These are phyloP conservation scores for Peromyscus maniculatus DNA, from an alignment of 2,113 vertebrate genomes.

Conservation along the genomic window DNA sequence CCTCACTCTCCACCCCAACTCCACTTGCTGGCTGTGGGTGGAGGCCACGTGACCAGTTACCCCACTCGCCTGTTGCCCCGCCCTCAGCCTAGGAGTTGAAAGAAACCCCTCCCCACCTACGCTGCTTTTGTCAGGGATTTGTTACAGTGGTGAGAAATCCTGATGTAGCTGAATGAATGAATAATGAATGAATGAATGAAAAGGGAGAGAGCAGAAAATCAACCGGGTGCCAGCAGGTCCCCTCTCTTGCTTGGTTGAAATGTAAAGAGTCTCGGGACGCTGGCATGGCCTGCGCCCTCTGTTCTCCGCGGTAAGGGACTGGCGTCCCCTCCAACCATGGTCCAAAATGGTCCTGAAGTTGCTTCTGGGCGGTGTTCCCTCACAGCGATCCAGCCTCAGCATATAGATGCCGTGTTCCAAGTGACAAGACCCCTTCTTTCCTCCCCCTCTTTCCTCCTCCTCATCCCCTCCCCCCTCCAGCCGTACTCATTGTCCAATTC, in stretches of 20 bases:
- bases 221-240: too few relatives aligned
- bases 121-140: background rate
- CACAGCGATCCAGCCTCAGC: background rate
- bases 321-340: background rate
- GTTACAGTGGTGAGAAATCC: background rate
- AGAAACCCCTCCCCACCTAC: background rate
- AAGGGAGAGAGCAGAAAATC: background rate
- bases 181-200: background rate
- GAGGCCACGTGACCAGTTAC: background rate
- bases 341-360: background rate
- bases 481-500: fast-evolving
- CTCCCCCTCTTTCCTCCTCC: fast-evolving
- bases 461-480: background rate
- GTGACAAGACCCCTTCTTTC: fast-evolving
- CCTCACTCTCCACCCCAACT: background rate
- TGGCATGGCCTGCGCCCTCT: too few relatives aligned
- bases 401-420: background rate
- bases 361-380: background rate
- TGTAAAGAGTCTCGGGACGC: background rate
- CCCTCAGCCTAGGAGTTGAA: background rate
- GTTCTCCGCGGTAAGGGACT: background rate
- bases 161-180: background rate
- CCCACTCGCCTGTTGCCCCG: background rate
- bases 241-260: background rate
- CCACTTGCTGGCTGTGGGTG: background rate